These are phyloP conservation scores for Sylvia borin DNA, from an alignment of 2,797 vertebrate species.

Conservation along the genomic window DNA sequence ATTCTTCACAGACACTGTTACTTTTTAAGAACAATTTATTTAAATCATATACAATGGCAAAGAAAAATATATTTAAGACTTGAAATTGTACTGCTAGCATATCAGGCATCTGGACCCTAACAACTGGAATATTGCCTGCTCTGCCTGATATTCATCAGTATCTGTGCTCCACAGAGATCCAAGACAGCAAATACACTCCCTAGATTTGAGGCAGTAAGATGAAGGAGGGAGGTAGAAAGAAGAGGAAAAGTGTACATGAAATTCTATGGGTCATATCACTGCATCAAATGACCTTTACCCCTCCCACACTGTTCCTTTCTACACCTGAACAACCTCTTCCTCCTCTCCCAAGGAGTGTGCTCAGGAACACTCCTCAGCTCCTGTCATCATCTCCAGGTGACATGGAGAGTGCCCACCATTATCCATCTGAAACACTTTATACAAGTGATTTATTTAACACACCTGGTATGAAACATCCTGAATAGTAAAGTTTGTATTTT, in stretches of 20 bases:
- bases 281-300: not conserved
- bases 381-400: not conserved
- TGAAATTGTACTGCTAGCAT: not conserved
- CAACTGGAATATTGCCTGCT: not conserved
- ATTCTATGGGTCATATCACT: not conserved
- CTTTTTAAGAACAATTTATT: not conserved
- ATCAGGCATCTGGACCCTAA: not conserved
- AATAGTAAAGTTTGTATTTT: not conserved
- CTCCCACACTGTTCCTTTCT: not conserved
- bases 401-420: not conserved
- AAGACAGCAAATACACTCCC: not conserved
- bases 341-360: rapidly evolving
- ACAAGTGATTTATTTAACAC: not conserved
- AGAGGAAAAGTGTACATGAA: not conserved
- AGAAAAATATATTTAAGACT: not conserved
- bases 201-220: not conserved
- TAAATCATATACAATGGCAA: not conserved
- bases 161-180: not conserved
- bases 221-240: not conserved
- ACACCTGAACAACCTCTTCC: not conserved
- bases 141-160: not conserved
- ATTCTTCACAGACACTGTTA: not conserved
- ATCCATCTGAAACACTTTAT: not conserved
- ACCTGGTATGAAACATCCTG: not conserved
- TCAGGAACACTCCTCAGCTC: not conserved